Base-by-base conservation (phyloP, 92 coral and sea anemone genomes). In the Nematostella vectensis region DNA sequence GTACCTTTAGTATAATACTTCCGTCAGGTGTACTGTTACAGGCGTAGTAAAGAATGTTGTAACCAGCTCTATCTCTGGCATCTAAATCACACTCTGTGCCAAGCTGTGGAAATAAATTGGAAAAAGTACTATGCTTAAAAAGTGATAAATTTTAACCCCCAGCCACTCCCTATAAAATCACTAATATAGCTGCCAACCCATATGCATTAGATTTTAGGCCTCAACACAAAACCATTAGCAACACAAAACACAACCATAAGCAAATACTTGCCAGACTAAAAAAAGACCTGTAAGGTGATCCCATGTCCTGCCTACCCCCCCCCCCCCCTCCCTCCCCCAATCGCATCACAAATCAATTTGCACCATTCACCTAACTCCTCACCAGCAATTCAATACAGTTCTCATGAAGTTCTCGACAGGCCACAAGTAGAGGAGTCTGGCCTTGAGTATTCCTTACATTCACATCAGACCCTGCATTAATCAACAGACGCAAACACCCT, bases 361-460 rank as follows among this genome's bases (percentile, higher is more conserved):
- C 8, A 15, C 42, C 42, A n/a, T n/a, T n/a, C n/a, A n/a, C n/a
- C n/a, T n/a, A n/a, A n/a, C n/a, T n/a, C 4, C 89, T 40, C 48
- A 85, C 95, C 88, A 85, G 48, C 0, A 76, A 54, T 39, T 55
- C 63, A 19, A 81, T 63, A 58, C 88, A 83, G 28, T 69, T 62
- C 26, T 30, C 68, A 17, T 76, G 88, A 4, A 61, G 77, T 76
- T 71, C 88, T 54, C 72, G 59, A 57, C 88, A 85, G 15, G 95
- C 88, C 13, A 75, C 61, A 42, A 72, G 78, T 45, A 85, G 63
- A 1, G 95, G 95, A 23, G 70, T 85, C 67, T 76, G 88, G 1
- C 57, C 59, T 4, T 72, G 72, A 49, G 25, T 63, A 55, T 81
- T 81, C 58, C 63, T 71, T 24, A 77, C 87, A 57, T 80, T 68